These are phyloP conservation scores for Microcebus tavaratra DNA, from an alignment of 2,113 vertebrate genomes.

Conservation along the genomic window DNA sequence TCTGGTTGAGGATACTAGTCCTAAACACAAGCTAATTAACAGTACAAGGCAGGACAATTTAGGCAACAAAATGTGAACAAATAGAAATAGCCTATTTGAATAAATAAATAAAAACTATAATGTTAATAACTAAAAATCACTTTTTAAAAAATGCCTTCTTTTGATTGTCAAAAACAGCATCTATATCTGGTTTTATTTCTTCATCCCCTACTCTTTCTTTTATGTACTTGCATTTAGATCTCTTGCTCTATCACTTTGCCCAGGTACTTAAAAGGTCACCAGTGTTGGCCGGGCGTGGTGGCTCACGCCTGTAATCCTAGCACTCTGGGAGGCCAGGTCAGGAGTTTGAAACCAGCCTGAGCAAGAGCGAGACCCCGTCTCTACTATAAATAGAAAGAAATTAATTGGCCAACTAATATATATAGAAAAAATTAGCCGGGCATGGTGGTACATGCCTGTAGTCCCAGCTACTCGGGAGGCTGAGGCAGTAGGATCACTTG, in stretches of 20 bases:
- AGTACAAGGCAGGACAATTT: not conserved
- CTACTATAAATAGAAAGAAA: too few species aligned
- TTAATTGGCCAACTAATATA: too few species aligned
- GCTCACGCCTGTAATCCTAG: too few species aligned
- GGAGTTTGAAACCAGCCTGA: too few species aligned
- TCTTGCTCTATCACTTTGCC: not conserved
- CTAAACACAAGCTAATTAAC: not conserved
- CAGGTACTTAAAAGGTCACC: not conserved
- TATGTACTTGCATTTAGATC: not conserved
- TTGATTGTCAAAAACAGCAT: not conserved
- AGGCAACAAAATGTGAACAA: not conserved
- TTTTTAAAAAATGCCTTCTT: not conserved
- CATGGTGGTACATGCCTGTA: too few species aligned
- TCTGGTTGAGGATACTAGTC: not conserved
- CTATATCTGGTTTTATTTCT: not conserved
- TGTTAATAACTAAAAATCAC: not conserved
- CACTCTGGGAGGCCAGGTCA: too few species aligned
- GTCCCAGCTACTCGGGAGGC: too few species aligned
- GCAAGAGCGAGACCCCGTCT: too few species aligned
- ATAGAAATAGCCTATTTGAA: not conserved
- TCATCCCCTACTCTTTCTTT: not conserved
- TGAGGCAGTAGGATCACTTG: too few species aligned
- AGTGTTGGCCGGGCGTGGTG: not conserved
- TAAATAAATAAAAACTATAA: not conserved
- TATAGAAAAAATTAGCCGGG: too few species aligned